Base-by-base conservation (phyloP, 2,797 vertebrate species). In the Helostoma temminkii region DNA sequence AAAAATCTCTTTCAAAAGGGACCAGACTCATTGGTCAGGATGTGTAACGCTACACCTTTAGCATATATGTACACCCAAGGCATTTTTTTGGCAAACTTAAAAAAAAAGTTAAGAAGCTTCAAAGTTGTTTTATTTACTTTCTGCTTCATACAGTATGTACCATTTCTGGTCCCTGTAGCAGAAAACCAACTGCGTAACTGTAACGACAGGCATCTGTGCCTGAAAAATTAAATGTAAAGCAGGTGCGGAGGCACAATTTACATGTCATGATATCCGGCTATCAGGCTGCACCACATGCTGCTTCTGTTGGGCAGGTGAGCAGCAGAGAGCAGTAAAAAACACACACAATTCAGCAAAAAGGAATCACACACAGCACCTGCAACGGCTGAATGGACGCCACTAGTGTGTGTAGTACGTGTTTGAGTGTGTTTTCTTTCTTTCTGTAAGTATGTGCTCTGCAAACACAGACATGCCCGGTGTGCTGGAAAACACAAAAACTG, bases 381-480 rank as follows among this genome's bases (percentile, higher is more conserved):
- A 10, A 34, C 1, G 32, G 32, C 9, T 34, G 32, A 34, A 34
- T 10, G 11, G 28, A 30, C 28, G 6, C 28, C 28, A 30, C 28
- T 30, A 30, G 6, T 3, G 26, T 26, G 26, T 26, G 26, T 26
- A n/a, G n/a, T n/a, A n/a, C n/a, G n/a, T n/a, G n/a, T n/a, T n/a
- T n/a, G 26, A 26, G 26, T 26, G 26, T 11, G 9, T 1, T 32
- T 32, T 11, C 30, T 37, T 15, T n/a, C n/a, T n/a, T n/a, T n/a
- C n/a, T 15, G 14, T 12, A 16, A 71, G 74, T 74, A 70, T 81
- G 79, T 26, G 25, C 37, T 53, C 30, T 11, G 45, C 59, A 71
- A 39, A 71, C 54, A 37, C 75, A 70, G 76, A 49, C 73, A 41
- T 18, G 70, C 16, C 52, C 34, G 9, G 58, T 76, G 54, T 66